Base-by-base conservation (phyloP, 2,113 vertebrate genomes). In the Paedocypris sp. region DNA sequence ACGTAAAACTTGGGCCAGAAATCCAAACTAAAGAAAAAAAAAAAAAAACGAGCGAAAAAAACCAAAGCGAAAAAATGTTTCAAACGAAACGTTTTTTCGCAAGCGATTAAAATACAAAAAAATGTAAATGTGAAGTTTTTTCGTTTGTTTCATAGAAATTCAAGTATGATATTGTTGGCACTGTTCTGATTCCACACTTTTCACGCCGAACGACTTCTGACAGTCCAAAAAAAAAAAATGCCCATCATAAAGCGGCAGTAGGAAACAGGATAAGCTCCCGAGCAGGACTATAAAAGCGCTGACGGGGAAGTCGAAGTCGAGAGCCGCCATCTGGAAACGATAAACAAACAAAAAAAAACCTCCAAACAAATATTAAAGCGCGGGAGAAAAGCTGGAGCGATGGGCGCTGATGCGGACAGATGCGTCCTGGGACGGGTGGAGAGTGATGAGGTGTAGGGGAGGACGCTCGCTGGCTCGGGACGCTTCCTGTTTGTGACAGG, bases 311-410 rank as follows among this genome's bases (percentile, higher is more conserved):
- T 84, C 85, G 78, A 83, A 82, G 81, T 85, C 76, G 79, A 81
- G 41, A 78, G 82, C 80, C 82, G 80, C 86, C 86, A 88, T 88
- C 86, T 88, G 86, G 86, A 86, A 87, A 82, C 81, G 84, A 83
- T 88, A 85, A 88, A 85, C 83, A 88, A 88, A 88, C 84, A 83
- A 87, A 86, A 73, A 77, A 80, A 57, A 83, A 80, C 79, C n/a
- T n/a, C n/a, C 84, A 86, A 87, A 85, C 81, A 86, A 81, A 83
- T 77, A 82, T 69, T 50, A 32, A 35, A n/a, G n/a, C n/a, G n/a
- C n/a, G n/a, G n/a, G n/a, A n/a, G n/a, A n/a, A n/a, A n/a, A n/a
- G n/a, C n/a, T n/a, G n/a, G n/a, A n/a, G n/a, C n/a, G 77, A 80
- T 75, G 72, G 71, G 74, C 63, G 62, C 72, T 73, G 71, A 79